Evolutionary conservation across 2,113 vertebrate species (phyloP).

Genomic region (Carlito syrichta): DNA sequence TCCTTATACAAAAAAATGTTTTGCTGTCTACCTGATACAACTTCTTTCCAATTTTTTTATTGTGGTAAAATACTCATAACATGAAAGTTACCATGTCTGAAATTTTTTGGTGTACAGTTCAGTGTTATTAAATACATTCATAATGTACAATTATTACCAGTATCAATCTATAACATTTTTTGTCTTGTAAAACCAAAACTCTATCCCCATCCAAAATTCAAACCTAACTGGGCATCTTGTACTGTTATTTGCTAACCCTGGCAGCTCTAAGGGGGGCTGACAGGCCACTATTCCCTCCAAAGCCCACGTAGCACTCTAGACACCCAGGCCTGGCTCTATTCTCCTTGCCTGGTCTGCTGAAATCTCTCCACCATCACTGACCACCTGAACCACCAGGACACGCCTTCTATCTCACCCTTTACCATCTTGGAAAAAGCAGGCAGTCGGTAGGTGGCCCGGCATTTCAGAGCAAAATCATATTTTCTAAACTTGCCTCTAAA

Average conservation of each 20-base stretch:
- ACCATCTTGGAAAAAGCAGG: neutral
- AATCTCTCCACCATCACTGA: no score
- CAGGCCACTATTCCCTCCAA: no score
- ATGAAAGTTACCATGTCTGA: neutral
- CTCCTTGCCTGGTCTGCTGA: neutral
- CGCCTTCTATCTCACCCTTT: rapidly evolving
- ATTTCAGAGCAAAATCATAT: neutral
- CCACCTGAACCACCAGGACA: rapidly evolving
- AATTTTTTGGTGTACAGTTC: neutral
- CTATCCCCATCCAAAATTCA: neutral
- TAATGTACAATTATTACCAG: neutral
- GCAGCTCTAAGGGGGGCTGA: neutral
- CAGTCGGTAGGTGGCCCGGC: no score
- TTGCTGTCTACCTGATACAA: neutral
- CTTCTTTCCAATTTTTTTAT: neutral
- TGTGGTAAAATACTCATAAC: neutral
- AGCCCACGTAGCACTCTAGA: neutral
- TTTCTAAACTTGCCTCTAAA: neutral
- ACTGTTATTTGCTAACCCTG: neutral
- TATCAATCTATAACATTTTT: neutral
- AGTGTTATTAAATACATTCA: neutral
- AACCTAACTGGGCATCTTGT: neutral
- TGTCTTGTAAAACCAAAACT: neutral
- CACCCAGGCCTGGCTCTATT: neutral
- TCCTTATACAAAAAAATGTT: neutral